phyloP scores from a whole-genome alignment of 2,797 vertebrate genomes.

The Chanos chanos region DNA sequence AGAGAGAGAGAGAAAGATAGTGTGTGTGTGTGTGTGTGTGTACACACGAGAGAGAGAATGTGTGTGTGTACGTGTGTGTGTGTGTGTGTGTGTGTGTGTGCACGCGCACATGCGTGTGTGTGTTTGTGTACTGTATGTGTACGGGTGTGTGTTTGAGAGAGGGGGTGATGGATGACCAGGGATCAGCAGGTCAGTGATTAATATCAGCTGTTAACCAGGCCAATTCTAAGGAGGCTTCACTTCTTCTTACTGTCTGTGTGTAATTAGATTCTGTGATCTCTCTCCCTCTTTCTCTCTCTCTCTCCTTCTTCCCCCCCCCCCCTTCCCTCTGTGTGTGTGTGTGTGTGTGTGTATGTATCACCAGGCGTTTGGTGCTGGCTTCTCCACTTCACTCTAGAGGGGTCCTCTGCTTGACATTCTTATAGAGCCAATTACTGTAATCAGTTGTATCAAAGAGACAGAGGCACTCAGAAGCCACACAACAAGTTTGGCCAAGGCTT shows the following conservation, averaged over 20 bases:
- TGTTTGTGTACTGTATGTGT: too few relatives aligned
- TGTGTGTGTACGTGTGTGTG: slow-evolving; percentile 8
- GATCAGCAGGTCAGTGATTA: too few relatives aligned
- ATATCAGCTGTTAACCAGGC: too few relatives aligned
- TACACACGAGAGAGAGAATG: too few relatives aligned
- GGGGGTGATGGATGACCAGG: too few relatives aligned
- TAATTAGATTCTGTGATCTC: neutral
- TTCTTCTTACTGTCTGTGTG: neutral
- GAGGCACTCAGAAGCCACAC: slow-evolving; percentile 37
- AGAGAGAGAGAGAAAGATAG: neutral
- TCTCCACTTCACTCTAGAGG: slow-evolving; percentile 32
- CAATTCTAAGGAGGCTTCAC: too few relatives aligned
- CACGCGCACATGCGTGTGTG: too few relatives aligned
- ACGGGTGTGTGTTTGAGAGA: too few relatives aligned
- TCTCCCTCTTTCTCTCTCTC: neutral
- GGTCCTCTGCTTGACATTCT: slow-evolving; percentile 44
- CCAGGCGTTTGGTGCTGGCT: slow-evolving; percentile 20
- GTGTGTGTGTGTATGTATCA: slow-evolving; percentile 27
- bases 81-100: neutral
- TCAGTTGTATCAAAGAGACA: slow-evolving; percentile 46
- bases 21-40: too few relatives aligned
- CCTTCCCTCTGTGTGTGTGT: too few relatives aligned
- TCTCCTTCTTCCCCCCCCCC: too few relatives aligned
- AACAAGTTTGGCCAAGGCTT: slow-evolving; percentile 29
- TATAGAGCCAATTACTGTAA: slow-evolving; percentile 52